These are phyloP conservation scores for Electrophaes corylata DNA, from an alignment of 2,888 invertebrate species.

Conservation along the genomic window DNA sequence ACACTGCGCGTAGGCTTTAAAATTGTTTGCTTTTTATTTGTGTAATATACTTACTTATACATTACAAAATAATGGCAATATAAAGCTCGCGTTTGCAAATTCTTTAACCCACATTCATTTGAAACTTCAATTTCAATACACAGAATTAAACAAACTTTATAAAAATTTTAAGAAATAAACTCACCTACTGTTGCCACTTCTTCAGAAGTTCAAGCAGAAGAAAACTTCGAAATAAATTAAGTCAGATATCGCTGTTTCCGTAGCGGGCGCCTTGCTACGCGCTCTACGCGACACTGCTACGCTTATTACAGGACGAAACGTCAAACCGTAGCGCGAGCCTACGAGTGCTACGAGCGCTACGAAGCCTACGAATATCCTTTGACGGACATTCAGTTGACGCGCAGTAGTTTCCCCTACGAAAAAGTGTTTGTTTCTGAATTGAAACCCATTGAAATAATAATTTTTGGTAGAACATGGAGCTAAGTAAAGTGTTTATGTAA, in stretches of 20 bases:
- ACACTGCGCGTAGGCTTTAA: neutral
- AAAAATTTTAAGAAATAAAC: neutral
- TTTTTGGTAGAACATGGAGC: too few species aligned
- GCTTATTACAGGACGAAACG: slow-evolving; percentile 7
- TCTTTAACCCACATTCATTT: neutral
- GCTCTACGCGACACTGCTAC: slow-evolving; percentile 41
- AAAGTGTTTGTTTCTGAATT: too few species aligned
- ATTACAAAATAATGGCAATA: too few species aligned
- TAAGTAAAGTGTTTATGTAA: too few species aligned
- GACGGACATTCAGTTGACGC: neutral
- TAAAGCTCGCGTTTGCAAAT: neutral
- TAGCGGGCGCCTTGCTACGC: slow-evolving; percentile 44
- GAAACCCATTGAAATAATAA: too few species aligned
- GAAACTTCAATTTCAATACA: neutral
- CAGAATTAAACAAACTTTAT: neutral
- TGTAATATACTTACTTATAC: too few species aligned
- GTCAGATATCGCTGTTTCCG: neutral
- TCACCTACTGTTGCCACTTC: slow-evolving; percentile 1
- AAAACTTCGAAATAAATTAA: slow-evolving; percentile 3
- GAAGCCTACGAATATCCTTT: neutral
- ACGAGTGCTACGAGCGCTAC: slow-evolving; percentile 7
- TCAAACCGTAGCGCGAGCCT: slow-evolving; percentile 13
- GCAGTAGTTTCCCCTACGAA: neutral
- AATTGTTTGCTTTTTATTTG: too few species aligned
- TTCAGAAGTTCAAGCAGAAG: neutral